Base-by-base conservation (phyloP, 2,113 vertebrate genomes). In the Colossoma macropomum region DNA sequence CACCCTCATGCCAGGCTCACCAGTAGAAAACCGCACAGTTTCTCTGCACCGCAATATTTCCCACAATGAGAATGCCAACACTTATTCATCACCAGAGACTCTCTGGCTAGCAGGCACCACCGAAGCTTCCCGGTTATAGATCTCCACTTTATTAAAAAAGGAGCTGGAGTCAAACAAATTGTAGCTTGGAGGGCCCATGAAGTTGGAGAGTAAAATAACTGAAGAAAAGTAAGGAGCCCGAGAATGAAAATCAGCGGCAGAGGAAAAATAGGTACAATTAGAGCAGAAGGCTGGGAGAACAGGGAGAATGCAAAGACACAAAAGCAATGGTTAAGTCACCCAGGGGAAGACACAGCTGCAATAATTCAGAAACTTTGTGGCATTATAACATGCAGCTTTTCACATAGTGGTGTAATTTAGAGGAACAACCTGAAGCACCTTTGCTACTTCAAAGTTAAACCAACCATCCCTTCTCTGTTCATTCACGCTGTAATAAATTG, bases 51-150 rank as follows among this genome's bases (percentile, higher is more conserved):
- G 73, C 73, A 82, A 76, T 82, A 82, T 76, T 73, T 73, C 73
- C 41, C 50, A 59, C 80, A 76, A 66, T 85, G 25, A 27, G 66
- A 81, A 85, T 54, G 79, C 30, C 75, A 80, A 60, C 38, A 70
- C 19, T 28, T 82, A 82, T 82, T 79, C 48, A 74, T 75, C 70
- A 82, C 73, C 32, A 41, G 60, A 23, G 50, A 68, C 48, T 60
- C 41, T 68, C 41, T 66, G 12, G 45, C 80, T 76, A 11, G n/a
- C 32, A 70, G 41, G 41, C 76, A 60, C 28, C 28, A 52, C 38
- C 60, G 16, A 50, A 23, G 60, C 3, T 21, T 62, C 60, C 74
- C 50, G 8, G 60, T 68, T 85, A 85, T 69, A 82, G 21, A 56
- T 78, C 62, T 60, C 12, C n/a, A 56, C 60, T 70, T 82, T 86